Evolutionary conservation across 2,113 vertebrate genomes (phyloP).

Genomic region (Bubo blakistoni): DNA sequence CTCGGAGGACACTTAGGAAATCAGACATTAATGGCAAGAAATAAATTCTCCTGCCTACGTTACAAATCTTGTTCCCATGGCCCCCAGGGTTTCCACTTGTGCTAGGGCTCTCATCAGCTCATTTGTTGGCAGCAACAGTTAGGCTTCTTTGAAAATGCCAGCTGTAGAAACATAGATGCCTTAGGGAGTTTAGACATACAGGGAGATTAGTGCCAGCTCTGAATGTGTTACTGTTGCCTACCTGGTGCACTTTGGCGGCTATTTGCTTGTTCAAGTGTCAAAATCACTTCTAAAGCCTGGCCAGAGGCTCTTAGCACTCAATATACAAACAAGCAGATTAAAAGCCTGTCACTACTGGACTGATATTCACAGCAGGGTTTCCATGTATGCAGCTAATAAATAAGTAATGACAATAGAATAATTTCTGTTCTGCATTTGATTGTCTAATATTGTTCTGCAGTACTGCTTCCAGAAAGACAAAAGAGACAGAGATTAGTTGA

Average conservation of each 20-base stretch:
- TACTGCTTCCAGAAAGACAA: background rate
- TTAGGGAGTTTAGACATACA: background rate
- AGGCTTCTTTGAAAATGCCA: background rate
- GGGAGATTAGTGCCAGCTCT: background rate
- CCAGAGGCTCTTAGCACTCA: background rate
- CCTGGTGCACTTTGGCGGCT: background rate
- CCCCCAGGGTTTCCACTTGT: background rate
- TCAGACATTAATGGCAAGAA: background rate
- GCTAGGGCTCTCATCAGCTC: background rate
- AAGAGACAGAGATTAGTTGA: background rate
- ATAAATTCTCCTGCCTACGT: background rate
- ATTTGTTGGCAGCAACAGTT: constrained; percentile 10
- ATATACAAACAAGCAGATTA: background rate
- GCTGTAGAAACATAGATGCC: background rate
- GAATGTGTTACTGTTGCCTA: background rate
- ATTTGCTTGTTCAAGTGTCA: constrained; percentile 6
- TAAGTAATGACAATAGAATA: background rate
- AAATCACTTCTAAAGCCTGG: background rate
- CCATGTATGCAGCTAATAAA: background rate
- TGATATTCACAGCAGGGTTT: background rate
- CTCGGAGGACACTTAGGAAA: constrained; percentile 20
- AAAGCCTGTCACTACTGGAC: background rate
- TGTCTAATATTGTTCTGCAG: background rate
- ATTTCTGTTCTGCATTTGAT: background rate
- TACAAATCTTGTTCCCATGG: background rate